A percentile compares a stretch with the other conserved stretches of the same genome.
Conservation (phyloP, 1,140 invertebrate genomes). For the Drosophila fuyamai region DNA sequence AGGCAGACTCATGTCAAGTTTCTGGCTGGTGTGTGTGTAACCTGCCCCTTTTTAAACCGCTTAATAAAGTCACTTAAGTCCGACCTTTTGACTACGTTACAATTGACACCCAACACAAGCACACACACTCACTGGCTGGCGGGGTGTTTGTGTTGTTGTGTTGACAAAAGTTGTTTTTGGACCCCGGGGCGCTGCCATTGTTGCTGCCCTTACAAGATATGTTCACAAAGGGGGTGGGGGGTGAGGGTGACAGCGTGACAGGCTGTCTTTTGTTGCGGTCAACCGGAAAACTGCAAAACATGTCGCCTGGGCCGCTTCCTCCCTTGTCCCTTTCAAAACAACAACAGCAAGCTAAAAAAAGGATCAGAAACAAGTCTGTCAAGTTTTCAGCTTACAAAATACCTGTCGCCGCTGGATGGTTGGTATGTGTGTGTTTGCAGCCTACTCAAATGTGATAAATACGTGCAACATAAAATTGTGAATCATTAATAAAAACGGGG, state of each 20-base stretch:
- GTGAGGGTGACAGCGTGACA: constrained; percentile 67
- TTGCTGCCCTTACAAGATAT: constrained; percentile 70
- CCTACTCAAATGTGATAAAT: constrained; percentile 79
- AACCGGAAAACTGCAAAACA: constrained; percentile 84
- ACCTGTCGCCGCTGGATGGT: constrained; percentile 67
- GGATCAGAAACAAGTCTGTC: constrained; percentile 81
- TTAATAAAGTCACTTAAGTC: constrained; percentile 84
- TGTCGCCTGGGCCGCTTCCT: constrained; percentile 66
- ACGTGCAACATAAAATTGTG: constrained; percentile 80
- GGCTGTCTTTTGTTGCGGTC: constrained; percentile 84
- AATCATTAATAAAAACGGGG: constrained; percentile 77
- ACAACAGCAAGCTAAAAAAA: constrained; percentile 55
- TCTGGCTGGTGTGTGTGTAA: constrained; percentile 25
- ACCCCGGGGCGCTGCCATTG: constrained; percentile 70
- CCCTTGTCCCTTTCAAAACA: constrained; percentile 66
- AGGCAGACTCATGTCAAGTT: constrained; percentile 24
- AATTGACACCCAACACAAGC: constrained; percentile 74
- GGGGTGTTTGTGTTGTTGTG: constrained; percentile 51
- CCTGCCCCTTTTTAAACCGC: constrained; percentile 80
- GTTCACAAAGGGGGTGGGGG: background rate
- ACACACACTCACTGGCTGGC: constrained; percentile 2
- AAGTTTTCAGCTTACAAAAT: constrained; percentile 82
- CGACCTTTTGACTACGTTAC: constrained; percentile 79
- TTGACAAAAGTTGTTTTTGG: constrained; percentile 73
- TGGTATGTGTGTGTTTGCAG: constrained; percentile 27